Base-by-base conservation (phyloP, 2,888 invertebrate genomes). In the Scrobipalpa atriplicella region DNA sequence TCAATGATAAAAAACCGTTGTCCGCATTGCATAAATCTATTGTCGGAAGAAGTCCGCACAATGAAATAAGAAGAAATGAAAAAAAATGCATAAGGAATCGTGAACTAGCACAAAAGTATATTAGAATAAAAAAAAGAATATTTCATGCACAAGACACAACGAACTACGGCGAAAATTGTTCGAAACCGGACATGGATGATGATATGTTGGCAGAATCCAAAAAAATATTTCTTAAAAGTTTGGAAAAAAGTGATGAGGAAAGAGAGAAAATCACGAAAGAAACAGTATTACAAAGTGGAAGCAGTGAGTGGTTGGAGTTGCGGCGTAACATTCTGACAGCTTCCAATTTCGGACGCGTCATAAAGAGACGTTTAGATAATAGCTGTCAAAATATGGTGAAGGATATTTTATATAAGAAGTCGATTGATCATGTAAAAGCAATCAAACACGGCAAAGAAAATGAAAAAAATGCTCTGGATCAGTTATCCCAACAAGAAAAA, bases 381-480 rank as follows among this genome's bases (percentile, higher is more conserved):
- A 68, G 67, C 62, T 67, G 64, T 56, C 56, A 29, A 9, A 65
- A 65, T 60, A 38, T 67, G 3, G 69, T 71, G 0, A 68, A 66
- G 54, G 61, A 66, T n/a, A 21, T 68, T 16, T 51, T 68, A 8
- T 68, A 68, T 39, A 63, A 66, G 61, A 56, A 10, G 43, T 18
- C 6, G 18, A 38, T 68, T 21, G 36, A 52, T 43, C 47, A 69
- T 62, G 69, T 66, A 6, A n/a, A 54, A 41, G 62, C 70, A 3
- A 66, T 71, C 21, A 66, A 67, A 67, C 69, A 71, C 64, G 69
- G 71, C 10, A 38, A 47, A 54, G 54, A 68, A 18, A 66, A 69
- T 64, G 70, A 70, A 62, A 63, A 56, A 36, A 18, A 36, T n/a
- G 71, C 69, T 10, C 54, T 70, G 1, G 38, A 62, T 1, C 67